phyloP scores from a whole-genome alignment of 2,797 vertebrate genomes.

The Hypotaenidia okinawae region DNA sequence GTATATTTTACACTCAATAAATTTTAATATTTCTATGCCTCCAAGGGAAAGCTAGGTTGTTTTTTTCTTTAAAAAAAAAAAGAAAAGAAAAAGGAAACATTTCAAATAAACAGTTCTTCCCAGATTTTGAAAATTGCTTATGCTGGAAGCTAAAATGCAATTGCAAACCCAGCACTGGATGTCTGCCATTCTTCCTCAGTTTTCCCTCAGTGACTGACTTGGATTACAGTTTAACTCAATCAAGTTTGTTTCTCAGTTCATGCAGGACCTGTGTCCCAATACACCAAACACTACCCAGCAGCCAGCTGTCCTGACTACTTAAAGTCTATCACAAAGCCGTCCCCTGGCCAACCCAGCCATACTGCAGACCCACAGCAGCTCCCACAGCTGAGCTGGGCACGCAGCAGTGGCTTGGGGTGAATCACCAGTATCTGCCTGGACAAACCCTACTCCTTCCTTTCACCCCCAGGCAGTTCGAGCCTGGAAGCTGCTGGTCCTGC shows the following conservation, averaged over 20 bases:
- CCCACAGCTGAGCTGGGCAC: neutral
- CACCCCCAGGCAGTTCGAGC: neutral
- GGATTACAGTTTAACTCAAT: neutral
- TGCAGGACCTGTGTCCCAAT: neutral
- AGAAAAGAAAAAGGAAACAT: neutral
- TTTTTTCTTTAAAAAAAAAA: neutral
- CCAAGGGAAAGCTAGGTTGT: neutral
- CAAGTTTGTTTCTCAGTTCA: neutral
- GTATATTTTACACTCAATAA: slow-evolving; percentile 7
- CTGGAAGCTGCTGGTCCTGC: neutral
- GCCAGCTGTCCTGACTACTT: neutral
- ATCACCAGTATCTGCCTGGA: neutral
- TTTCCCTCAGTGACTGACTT: neutral
- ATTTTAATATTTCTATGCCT: neutral
- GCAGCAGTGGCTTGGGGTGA: fast-evolving
- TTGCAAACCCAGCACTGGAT: neutral
- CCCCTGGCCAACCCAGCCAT: neutral
- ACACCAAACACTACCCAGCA: fast-evolving
- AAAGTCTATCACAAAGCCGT: neutral
- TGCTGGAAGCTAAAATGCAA: neutral
- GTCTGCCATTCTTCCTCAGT: neutral
- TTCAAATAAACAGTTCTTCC: neutral
- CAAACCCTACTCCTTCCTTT: neutral
- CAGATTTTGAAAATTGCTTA: slow-evolving; percentile 14
- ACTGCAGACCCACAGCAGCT: fast-evolving